Percentiles rank a stretch among this genome's conserved stretches.
These are phyloP conservation scores for Bradypus variegatus DNA, from an alignment of 2,797 vertebrate species.

Conservation along the genomic window DNA sequence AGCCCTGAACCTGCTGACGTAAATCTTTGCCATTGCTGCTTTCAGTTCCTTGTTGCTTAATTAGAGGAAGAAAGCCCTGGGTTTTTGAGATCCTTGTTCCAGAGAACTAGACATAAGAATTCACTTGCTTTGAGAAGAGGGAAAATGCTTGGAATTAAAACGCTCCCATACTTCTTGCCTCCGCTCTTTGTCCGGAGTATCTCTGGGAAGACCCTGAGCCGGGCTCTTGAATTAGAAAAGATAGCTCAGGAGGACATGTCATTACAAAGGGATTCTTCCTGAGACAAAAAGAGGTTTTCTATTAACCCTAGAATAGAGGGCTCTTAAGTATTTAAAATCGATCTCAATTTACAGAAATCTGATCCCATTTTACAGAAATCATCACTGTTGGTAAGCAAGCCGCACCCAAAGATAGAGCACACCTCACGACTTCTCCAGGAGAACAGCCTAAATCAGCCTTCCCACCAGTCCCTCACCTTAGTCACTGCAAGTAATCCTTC, in stretches of 20 bases:
- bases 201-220: neutral
- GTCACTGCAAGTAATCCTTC: no score
- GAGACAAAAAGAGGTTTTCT: neutral
- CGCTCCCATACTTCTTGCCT: neutral
- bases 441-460: neutral
- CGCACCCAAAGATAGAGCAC: neutral
- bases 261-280: neutral
- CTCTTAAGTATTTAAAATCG: neutral
- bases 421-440: neutral
- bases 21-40: neutral
- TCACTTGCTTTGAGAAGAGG: neutral
- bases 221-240: neutral
- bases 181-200: neutral
- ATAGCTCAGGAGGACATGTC: neutral
- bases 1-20: fast-evolving
- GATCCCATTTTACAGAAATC: neutral
- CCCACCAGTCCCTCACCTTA: neutral
- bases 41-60: neutral
- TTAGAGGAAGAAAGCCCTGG: neutral
- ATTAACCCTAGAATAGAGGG: neutral
- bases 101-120: neutral
- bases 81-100: neutral
- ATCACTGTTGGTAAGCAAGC: neutral
- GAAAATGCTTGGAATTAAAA: neutral
- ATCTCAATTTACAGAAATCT: neutral